phyloP scores from a whole-genome alignment of 1,140 invertebrate species.

The Sipha flava region DNA sequence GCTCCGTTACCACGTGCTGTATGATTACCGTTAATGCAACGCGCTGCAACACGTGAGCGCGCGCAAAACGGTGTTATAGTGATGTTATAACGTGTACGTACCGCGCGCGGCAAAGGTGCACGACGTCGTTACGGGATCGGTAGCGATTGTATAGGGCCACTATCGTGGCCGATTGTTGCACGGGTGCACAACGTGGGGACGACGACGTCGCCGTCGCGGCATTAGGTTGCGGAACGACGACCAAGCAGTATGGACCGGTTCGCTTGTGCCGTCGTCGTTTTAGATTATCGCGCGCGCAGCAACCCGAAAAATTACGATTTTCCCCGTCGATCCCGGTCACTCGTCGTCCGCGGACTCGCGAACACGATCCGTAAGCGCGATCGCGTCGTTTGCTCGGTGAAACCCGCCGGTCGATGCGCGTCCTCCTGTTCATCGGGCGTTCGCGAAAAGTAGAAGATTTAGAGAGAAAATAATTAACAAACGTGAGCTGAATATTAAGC shows the following conservation, averaged over 20 bases:
- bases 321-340: background rate
- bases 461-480: no score
- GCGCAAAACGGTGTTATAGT: background rate
- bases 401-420: no score
- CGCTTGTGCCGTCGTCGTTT: background rate
- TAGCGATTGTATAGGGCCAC: background rate
- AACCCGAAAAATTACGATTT: background rate
- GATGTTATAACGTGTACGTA: background rate
- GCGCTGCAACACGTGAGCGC: background rate
- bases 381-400: no score
- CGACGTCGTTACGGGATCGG: background rate
- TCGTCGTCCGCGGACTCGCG: background rate
- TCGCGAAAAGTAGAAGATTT: no score
- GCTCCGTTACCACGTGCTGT: no score
- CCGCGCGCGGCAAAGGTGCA: background rate
- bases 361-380: background rate
- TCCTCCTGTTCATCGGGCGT: no score
- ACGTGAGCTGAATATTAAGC: no score
- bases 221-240: background rate
- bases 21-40: no score
- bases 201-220: background rate
- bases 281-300: background rate
- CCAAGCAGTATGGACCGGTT: conserved; percentile 21
- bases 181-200: conserved; percentile 23
- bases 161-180: background rate